Percentiles rank a stretch among this genome's conserved stretches.
Evolutionary conservation across 1,140 invertebrate species (phyloP).

Genomic region (Philaenus spumarius): DNA sequence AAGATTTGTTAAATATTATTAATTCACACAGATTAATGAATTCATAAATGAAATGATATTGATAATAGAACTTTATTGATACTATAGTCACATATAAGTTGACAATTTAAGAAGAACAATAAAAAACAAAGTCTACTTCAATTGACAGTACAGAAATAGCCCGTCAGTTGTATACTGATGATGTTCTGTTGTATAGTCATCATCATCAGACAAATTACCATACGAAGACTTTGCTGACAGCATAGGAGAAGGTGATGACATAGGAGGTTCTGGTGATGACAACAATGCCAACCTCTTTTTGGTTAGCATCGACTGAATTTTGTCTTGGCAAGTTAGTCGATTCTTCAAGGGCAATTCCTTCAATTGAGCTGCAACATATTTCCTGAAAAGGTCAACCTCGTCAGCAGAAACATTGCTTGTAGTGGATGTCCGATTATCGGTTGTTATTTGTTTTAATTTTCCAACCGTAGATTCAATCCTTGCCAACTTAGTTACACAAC

Average conservation of each 20-base stretch:
- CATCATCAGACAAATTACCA: not conserved
- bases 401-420: not conserved
- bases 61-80: too few species aligned
- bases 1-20: too few species aligned
- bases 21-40: too few species aligned
- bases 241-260: not conserved
- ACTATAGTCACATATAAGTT: too few species aligned
- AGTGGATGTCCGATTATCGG: not conserved
- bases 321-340: not conserved
- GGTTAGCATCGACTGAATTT: not conserved
- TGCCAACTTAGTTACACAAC: not conserved
- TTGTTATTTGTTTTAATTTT: not conserved
- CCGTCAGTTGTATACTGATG: too few species aligned
- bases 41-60: too few species aligned
- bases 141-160: too few species aligned
- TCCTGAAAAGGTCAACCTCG: not conserved
- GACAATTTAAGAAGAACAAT: too few species aligned
- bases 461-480: not conserved
- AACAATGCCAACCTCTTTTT: not conserved
- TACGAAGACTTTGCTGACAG: not conserved
- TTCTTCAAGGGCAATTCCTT: not conserved
- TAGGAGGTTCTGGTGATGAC: not conserved
- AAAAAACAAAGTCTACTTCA: too few species aligned
- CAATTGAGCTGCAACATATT: conserved; percentile 4
- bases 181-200: too few species aligned